Evolutionary conservation across 2,797 vertebrate genomes (phyloP).

Genomic region (Toxotes lorentzi): DNA sequence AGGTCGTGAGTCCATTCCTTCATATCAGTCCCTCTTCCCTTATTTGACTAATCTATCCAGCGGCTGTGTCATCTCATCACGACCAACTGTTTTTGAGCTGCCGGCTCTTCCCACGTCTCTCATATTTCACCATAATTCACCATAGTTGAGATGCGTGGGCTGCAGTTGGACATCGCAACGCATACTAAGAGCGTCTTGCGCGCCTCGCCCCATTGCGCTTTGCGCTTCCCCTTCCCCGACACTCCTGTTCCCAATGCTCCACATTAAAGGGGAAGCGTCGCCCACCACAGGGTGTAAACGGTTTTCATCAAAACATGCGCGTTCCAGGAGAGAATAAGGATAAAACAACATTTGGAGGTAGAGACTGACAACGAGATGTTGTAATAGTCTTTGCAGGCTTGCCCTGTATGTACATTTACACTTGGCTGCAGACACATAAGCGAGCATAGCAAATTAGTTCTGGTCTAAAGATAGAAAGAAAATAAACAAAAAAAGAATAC

Average conservation of each 20-base stretch:
- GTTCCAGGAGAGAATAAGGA: not conserved
- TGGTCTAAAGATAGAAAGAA: not conserved
- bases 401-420: not conserved
- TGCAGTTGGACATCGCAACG: slow-evolving; percentile 92
- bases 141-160: slow-evolving; percentile 84
- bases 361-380: not conserved
- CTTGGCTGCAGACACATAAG: not conserved
- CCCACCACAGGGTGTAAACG: slow-evolving; percentile 32
- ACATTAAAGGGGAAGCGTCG: slow-evolving; percentile 87
- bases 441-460: not conserved
- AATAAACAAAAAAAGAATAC: not conserved
- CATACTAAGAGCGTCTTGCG: slow-evolving; percentile 88
- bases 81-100: slow-evolving; percentile 61
- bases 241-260: slow-evolving; percentile 63
- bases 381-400: not conserved
- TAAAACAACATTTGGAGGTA: not conserved
- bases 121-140: slow-evolving; percentile 78
- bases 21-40: slow-evolving; percentile 60
- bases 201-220: slow-evolving; percentile 81
- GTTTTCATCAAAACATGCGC: slow-evolving; percentile 8
- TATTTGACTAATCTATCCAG: slow-evolving; percentile 61
- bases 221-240: slow-evolving; percentile 67
- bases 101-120: slow-evolving; percentile 76
- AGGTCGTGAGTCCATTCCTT: slow-evolving; percentile 69
- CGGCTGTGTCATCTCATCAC: slow-evolving; percentile 73